Conservation (phyloP, 2,888 invertebrate genomes). For the Trisateles emortualis region DNA sequence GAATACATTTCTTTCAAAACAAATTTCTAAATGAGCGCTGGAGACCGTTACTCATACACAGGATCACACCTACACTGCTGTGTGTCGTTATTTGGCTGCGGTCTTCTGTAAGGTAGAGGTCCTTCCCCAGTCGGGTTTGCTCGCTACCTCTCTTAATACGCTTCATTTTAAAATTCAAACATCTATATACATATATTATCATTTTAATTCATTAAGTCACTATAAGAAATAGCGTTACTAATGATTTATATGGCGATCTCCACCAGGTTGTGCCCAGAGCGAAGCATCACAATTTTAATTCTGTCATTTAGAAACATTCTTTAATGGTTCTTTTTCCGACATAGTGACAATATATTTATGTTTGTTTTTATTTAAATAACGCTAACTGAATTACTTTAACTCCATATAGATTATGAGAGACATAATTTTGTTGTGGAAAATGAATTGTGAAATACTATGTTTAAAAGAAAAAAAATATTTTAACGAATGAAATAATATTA, state of each 20-base stretch:
- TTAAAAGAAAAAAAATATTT: background rate
- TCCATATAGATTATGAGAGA: slow-evolving; percentile 7
- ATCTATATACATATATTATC: no score
- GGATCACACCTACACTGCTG: no score
- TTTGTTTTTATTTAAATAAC: slow-evolving; percentile 18
- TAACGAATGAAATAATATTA: background rate
- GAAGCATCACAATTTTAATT: background rate
- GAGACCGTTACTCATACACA: no score
- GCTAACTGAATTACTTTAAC: slow-evolving; percentile 6
- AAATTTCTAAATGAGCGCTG: no score
- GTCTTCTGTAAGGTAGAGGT: no score
- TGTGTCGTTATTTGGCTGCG: no score
- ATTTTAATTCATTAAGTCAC: no score
- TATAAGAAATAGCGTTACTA: background rate
- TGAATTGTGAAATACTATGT: background rate
- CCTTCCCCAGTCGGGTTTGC: no score
- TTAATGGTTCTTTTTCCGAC: slow-evolving; percentile 29
- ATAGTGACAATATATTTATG: slow-evolving; percentile 42
- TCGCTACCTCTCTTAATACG: no score
- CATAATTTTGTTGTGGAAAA: background rate
- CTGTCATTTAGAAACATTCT: slow-evolving; percentile 15
- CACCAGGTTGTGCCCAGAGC: background rate
- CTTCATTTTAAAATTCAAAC: no score
- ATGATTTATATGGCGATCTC: background rate
- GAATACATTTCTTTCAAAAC: no score